Evolutionary conservation across 1,140 invertebrate genomes (phyloP).

Genomic region (Helicorthomorpha holstii): DNA sequence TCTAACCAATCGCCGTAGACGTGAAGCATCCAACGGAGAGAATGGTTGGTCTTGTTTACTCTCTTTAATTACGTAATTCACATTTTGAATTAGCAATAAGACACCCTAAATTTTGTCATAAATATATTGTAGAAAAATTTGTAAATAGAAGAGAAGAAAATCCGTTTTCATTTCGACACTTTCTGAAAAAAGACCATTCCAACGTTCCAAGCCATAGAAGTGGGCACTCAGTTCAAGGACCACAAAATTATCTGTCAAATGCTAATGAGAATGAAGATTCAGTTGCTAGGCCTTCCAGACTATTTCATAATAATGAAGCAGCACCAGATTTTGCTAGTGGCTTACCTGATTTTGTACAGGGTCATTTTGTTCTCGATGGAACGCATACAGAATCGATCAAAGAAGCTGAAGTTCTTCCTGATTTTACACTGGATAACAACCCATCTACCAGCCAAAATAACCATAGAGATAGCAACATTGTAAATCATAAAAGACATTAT

Average conservation of each 20-base stretch:
- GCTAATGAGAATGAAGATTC: too few relatives aligned
- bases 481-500: background rate
- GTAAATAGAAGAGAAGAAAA: conserved; percentile 6
- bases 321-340: conserved; percentile 5
- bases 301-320: background rate
- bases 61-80: too few relatives aligned
- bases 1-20: too few relatives aligned
- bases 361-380: conserved; percentile 4
- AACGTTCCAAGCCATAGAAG: background rate
- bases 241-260: too few relatives aligned
- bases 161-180: conserved; percentile 6
- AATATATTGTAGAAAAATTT: too few relatives aligned
- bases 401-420: background rate
- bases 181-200: conserved; percentile 2
- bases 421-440: background rate
- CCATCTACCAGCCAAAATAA: background rate
- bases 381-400: background rate
- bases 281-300: background rate
- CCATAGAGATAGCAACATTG: background rate
- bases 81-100: too few relatives aligned
- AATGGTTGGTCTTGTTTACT: too few relatives aligned
- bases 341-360: conserved; percentile 6
- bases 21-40: too few relatives aligned
- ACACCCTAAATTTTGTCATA: too few relatives aligned
- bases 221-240: too few relatives aligned